Conservation (phyloP, 2,888 invertebrate genomes). For the Serripes groenlandicus region DNA sequence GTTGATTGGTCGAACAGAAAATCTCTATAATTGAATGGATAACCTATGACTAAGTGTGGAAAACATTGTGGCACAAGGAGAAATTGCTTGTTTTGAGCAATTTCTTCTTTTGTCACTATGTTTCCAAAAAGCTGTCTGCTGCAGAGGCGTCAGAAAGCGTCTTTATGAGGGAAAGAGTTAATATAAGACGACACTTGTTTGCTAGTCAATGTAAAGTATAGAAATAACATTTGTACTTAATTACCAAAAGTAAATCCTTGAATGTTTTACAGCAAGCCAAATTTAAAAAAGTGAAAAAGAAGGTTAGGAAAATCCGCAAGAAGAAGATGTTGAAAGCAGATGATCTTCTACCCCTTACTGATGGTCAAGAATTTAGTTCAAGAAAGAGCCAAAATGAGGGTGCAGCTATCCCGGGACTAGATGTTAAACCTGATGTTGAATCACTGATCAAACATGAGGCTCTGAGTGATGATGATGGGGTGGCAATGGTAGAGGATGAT, state of each 20-base stretch:
- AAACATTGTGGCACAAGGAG: neutral
- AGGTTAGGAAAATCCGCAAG: constrained; percentile 90
- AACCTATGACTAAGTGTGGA: too few species aligned
- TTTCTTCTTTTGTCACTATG: neutral
- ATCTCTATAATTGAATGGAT: too few species aligned
- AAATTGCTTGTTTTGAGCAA: neutral
- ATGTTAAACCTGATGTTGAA: neutral
- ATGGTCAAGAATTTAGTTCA: constrained; percentile 71
- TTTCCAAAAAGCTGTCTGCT: too few species aligned
- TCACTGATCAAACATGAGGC: constrained; percentile 9
- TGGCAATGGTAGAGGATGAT: neutral
- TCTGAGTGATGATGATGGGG: constrained; percentile 6
- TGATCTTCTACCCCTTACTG: constrained; percentile 88
- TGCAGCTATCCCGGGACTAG: constrained; percentile 11
- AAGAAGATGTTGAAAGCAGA: constrained; percentile 90
- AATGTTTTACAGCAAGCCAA: constrained; percentile 64
- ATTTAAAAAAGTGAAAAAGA: constrained; percentile 93
- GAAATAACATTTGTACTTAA: too few species aligned
- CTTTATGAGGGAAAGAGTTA: too few species aligned
- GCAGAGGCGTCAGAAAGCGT: too few species aligned
- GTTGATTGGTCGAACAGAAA: too few species aligned
- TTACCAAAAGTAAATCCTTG: too few species aligned
- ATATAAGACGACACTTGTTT: too few species aligned
- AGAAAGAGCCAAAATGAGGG: constrained; percentile 55
- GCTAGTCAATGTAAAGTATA: too few species aligned